A percentile compares a stretch with the other conserved stretches of the same genome.
These are phyloP conservation scores for Tetropium fuscum DNA, from an alignment of 2,888 invertebrate species.

Conservation along the genomic window DNA sequence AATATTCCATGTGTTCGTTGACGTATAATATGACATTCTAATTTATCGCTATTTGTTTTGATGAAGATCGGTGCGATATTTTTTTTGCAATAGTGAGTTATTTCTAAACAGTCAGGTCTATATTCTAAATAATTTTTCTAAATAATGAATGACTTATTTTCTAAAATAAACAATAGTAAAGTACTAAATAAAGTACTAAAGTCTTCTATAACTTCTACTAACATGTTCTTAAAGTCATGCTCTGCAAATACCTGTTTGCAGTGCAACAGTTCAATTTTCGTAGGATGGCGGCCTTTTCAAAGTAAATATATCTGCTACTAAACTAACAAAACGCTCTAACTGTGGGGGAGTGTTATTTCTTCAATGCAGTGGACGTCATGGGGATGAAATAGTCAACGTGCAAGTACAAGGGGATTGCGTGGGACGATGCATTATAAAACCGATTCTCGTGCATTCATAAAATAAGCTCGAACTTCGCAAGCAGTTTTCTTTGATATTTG, in stretches of 20 bases:
- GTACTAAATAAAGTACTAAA: too few relatives aligned
- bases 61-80: too few relatives aligned
- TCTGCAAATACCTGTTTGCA: slow-evolving; percentile 1
- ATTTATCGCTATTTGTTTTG: too few relatives aligned
- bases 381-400: slow-evolving; percentile 36
- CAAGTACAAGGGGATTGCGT: slow-evolving; percentile 32
- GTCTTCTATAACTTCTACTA: too few relatives aligned
- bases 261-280: slow-evolving; percentile 11
- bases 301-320: slow-evolving; percentile 11
- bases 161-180: too few relatives aligned
- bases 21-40: too few relatives aligned
- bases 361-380: slow-evolving; percentile 40
- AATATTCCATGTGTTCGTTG: too few relatives aligned
- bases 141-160: too few relatives aligned
- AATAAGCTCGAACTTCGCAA: slow-evolving; percentile 27
- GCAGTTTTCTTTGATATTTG: slow-evolving; percentile 29
- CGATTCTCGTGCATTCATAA: slow-evolving; percentile 34
- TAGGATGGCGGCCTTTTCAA: slow-evolving; percentile 12
- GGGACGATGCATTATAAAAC: slow-evolving; percentile 33
- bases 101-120: too few relatives aligned
- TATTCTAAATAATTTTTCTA: too few relatives aligned
- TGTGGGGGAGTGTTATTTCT: slow-evolving; percentile 33
- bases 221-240: too few relatives aligned
- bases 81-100: too few relatives aligned
- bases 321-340: slow-evolving; percentile 22